Evolutionary conservation across 1,140 invertebrate species (phyloP), one percentile per base, ranked within the genome.

Genomic region (Berghia stephanieae): DNA sequence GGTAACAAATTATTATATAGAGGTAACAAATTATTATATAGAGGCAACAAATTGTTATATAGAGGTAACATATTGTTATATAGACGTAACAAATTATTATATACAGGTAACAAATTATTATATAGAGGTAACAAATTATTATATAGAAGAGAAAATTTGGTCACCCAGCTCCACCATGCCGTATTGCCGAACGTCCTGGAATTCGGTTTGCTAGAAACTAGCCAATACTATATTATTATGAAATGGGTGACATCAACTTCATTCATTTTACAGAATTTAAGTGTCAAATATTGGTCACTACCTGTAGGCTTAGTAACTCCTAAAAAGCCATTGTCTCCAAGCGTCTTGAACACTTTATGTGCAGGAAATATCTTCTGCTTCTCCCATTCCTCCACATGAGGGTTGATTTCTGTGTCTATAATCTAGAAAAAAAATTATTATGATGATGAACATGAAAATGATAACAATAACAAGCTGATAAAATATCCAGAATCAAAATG

Each of bases 371-470:
- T 79, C 52, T 87, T 85, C 38, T 86, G 83, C 49, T 80, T 83
- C 81, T 93, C 92, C 92, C 92, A 93, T 82, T 91, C 81, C 81
- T 92, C 91, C 27, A 93, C 91, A 88, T 87, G 87, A 27, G 92
- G 92, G 86, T 93, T 93, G 40, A 93, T 92, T 31, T 93, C 91
- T 70, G 88, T 88, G 21, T 92, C 91, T 78, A 93, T 92, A 18
- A 92, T 84, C 89, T 90, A 70, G 67, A 83, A 81, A 57, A 78
- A 42, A 40, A 40, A 21, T 3, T 21, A 36, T 2, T 27, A 70
- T 31, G 16, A 31, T 10, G 16, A 67, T 6, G 8, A 68, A 16
- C 31, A 31, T 5, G 6, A 2, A 4, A 40, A 38, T 5, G 27
- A 44, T 36, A 5, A 34, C 2, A 46, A 31, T 66, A 8, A 49